phyloP scores from a whole-genome alignment of 2,797 vertebrate genomes.

The Basileuterus tristriatus region DNA sequence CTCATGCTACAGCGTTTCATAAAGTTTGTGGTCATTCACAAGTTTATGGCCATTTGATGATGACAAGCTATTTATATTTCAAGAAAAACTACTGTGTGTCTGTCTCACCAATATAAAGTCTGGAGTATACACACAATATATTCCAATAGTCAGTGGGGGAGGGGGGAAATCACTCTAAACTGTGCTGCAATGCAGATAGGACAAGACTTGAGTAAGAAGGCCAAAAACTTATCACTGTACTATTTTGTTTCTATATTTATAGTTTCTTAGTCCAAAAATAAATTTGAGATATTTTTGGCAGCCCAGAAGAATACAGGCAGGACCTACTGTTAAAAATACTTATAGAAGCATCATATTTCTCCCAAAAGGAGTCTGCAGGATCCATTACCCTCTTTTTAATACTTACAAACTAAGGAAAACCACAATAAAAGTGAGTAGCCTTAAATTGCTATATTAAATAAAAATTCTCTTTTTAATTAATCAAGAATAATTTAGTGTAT shows the following conservation, averaged over 20 bases:
- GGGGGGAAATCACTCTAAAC: accelerated
- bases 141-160: background rate
- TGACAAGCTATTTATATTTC: background rate
- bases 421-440: background rate
- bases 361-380: background rate
- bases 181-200: background rate
- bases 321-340: background rate
- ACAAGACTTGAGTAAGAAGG: background rate
- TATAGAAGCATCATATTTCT: background rate
- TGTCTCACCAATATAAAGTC: background rate
- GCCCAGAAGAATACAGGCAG: background rate
- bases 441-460: background rate
- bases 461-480: background rate
- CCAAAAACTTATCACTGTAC: background rate
- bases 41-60: background rate
- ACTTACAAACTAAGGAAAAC: background rate
- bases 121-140: background rate
- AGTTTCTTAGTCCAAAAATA: background rate
- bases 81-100: background rate
- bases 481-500: background rate
- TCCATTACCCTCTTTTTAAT: background rate
- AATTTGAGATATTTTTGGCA: background rate
- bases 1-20: background rate
- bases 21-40: background rate
- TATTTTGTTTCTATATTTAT: background rate